Evolutionary conservation across 1,140 invertebrate genomes (phyloP).

Genomic region (Melitaea cinxia): DNA sequence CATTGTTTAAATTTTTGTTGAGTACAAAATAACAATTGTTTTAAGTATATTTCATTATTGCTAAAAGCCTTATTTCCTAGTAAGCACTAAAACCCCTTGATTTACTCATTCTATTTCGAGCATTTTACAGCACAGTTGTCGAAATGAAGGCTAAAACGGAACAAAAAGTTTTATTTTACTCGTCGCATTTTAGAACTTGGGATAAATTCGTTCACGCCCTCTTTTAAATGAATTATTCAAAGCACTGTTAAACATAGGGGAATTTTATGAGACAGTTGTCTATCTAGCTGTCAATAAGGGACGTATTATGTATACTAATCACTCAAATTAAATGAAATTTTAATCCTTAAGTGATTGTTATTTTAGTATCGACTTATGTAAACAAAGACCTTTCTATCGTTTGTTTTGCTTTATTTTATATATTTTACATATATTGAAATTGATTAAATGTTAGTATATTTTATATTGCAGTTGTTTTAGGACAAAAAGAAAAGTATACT

Average conservation of each 20-base stretch:
- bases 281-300: conserved; percentile 37
- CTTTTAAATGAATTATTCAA: conserved; percentile 42
- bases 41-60: too few relatives aligned
- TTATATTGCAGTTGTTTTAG: too few relatives aligned
- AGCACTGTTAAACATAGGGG: conserved; percentile 28
- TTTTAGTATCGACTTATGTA: too few relatives aligned
- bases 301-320: conserved; percentile 20
- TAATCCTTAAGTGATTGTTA: conserved; percentile 7
- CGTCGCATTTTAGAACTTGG: conserved; percentile 46
- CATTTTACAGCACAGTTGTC: not conserved
- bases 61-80: too few relatives aligned
- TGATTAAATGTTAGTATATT: too few relatives aligned
- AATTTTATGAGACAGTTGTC: conserved; percentile 40
- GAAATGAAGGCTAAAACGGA: not conserved
- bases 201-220: conserved; percentile 51
- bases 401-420: too few relatives aligned
- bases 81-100: not conserved
- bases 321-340: conserved; percentile 7
- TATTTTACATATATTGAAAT: too few relatives aligned
- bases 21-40: too few relatives aligned
- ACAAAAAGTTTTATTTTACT: conserved; percentile 43
- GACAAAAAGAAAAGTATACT: too few relatives aligned
- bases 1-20: too few relatives aligned
- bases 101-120: not conserved
- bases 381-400: too few relatives aligned